A percentile compares a stretch with the other conserved stretches of the same genome.
These are phyloP conservation scores for Peucedramus taeniatus DNA, from an alignment of 2,113 vertebrate species.

Conservation along the genomic window DNA sequence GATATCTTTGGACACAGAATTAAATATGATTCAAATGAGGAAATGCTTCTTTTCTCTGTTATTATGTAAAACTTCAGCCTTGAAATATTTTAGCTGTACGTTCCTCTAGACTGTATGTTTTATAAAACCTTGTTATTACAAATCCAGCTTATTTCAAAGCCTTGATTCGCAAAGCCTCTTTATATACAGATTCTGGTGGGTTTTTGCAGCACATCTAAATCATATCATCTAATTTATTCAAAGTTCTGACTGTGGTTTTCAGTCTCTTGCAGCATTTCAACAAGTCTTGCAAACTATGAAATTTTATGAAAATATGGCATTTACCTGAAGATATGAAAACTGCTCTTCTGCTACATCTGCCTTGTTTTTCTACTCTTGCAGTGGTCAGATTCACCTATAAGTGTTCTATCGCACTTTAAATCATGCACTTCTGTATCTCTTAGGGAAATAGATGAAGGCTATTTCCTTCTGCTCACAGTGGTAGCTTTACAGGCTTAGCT, in stretches of 20 bases:
- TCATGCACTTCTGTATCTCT: background rate
- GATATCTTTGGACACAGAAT: background rate
- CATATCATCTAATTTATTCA: slow-evolving; percentile 48
- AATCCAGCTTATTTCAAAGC: slow-evolving; percentile 61
- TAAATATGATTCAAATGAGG: background rate
- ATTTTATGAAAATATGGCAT: background rate
- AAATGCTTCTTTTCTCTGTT: background rate
- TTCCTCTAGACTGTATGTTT: background rate
- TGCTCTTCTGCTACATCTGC: background rate
- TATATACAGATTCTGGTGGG: slow-evolving; percentile 18
- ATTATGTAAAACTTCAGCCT: background rate
- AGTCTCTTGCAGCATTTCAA: slow-evolving; percentile 13
- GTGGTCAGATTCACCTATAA: background rate
- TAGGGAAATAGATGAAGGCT: background rate
- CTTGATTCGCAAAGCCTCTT: slow-evolving; percentile 41
- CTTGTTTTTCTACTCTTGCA: background rate
- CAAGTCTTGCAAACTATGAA: background rate
- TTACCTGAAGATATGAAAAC: background rate
- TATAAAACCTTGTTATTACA: slow-evolving; percentile 50
- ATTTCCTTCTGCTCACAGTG: background rate
- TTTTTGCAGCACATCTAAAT: slow-evolving; percentile 27
- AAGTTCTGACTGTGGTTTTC: background rate
- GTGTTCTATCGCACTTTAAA: background rate
- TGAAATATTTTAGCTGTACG: slow-evolving; percentile 9
- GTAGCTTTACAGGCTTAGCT: background rate